Conservation (phyloP, 30 jellyfish, hydroid and myxozoan genomes). For the Nemopilema nomurai region DNA sequence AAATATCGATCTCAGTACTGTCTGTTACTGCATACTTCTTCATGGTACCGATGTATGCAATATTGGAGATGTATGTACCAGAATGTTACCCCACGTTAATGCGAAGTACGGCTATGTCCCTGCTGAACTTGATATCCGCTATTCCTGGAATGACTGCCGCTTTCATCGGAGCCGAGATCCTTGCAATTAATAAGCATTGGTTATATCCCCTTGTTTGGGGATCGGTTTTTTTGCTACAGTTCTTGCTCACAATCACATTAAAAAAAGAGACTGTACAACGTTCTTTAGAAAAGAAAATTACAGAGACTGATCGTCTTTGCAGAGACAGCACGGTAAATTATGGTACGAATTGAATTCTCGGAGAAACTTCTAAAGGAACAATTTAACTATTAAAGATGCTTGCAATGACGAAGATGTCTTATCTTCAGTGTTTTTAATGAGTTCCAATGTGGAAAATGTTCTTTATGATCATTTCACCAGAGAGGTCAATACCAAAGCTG, state of each 20-base stretch:
- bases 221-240: conserved; percentile 37
- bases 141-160: conserved; percentile 71
- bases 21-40: conserved; percentile 62
- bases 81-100: conserved; percentile 65
- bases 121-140: conserved; percentile 21
- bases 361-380: background rate
- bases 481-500: background rate
- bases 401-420: background rate
- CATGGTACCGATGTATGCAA: conserved; percentile 65
- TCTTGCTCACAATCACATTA: conserved; percentile 33
- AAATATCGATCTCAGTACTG: conserved; percentile 29
- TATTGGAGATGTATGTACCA: conserved; percentile 56
- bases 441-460: no score
- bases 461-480: background rate
- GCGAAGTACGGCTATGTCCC: conserved; percentile 66
- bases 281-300: background rate
- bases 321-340: no score
- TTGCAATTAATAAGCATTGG: conserved; percentile 43
- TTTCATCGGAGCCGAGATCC: conserved; percentile 51
- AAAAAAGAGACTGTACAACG: conserved; percentile 34
- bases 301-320: no score
- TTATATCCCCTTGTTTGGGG: conserved; percentile 72
- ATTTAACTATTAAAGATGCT: background rate
- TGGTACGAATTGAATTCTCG: no score
- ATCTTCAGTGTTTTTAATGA: background rate